Evolutionary conservation across 1,140 invertebrate genomes (phyloP), one percentile per base, ranked within the genome.

Genomic region (Diploscapter pachys): DNA sequence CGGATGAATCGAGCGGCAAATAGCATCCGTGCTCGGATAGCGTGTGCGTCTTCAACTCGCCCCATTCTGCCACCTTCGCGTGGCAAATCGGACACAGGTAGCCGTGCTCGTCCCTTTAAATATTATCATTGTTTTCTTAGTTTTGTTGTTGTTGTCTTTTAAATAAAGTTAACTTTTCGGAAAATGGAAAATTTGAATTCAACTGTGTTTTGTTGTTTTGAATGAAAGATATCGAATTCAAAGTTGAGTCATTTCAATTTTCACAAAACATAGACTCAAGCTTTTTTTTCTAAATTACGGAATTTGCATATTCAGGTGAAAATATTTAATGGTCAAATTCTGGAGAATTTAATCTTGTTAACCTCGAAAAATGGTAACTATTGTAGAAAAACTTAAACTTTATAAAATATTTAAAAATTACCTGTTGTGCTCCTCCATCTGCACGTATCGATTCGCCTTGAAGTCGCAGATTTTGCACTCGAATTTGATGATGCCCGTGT

Each of bases 401-500:
- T 5, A 48, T 3, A 4, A 2, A 59, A 55, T 13, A 63, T 52
- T n/a, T 57, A 1, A 63, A 53, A 11, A 48, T 74, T 69, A 65
- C 73, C 62, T 74, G 8, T n/a, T 13, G 11, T 74, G 73, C 48
- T 86, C 83, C 56, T 85, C 84, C 84, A 85, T 86, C 52, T 76
- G 69, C 31, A 84, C 49, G 72, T 82, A 85, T 48, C 83, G 75
- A 71, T 85, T 85, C 68, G 81, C 83, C 54, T 81, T 80, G 71
- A 85, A 83, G 66, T 85, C 83, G 64, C 83, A 85, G 56, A 85
- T 84, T 57, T 84, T 86, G 73, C 83, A 85, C 66, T 85, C 83
- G 66, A 85, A 85, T 67, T 85, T 85, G 50, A 85, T 84, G 53
- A 86, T 85, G 62, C 83, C 83, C 6, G 83, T 85, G 65, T 85